A percentile compares a stretch with the other conserved stretches of the same genome.
Evolutionary conservation across 2,113 vertebrate genomes (phyloP).

Genomic region (Nannospalax galili): DNA sequence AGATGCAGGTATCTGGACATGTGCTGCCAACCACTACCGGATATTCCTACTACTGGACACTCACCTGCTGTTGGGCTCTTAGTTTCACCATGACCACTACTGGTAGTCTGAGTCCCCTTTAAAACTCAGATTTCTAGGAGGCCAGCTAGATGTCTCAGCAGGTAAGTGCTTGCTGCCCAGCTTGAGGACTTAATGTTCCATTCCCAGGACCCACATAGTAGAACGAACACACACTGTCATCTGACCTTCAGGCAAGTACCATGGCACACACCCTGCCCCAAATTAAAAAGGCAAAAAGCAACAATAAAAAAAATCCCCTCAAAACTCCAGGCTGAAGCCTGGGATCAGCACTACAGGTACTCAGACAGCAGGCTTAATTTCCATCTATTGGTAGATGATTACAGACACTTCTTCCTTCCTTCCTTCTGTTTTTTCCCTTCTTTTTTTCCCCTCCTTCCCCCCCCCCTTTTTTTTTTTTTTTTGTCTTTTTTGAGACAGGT

Average conservation of each 20-base stretch:
- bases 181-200: not conserved
- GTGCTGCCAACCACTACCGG: not conserved
- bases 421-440: no score
- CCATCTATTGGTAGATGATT: not conserved
- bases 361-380: not conserved
- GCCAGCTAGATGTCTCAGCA: not conserved
- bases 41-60: not conserved
- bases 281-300: not conserved
- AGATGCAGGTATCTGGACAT: not conserved
- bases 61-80: not conserved
- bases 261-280: not conserved
- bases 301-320: not conserved
- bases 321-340: constrained; percentile 28
- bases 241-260: not conserved
- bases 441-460: no score
- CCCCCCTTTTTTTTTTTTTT: no score
- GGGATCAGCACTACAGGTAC: not conserved
- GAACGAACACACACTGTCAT: not conserved
- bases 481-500: not conserved
- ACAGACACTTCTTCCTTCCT: no score
- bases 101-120: constrained; percentile 28
- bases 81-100: not conserved
- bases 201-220: not conserved
- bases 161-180: not conserved
- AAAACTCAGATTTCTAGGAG: not conserved